A percentile compares a stretch with the other conserved stretches of the same genome.
Conservation (phyloP, 2,888 invertebrate species). For the Sinohyriopsis cumingii region DNA sequence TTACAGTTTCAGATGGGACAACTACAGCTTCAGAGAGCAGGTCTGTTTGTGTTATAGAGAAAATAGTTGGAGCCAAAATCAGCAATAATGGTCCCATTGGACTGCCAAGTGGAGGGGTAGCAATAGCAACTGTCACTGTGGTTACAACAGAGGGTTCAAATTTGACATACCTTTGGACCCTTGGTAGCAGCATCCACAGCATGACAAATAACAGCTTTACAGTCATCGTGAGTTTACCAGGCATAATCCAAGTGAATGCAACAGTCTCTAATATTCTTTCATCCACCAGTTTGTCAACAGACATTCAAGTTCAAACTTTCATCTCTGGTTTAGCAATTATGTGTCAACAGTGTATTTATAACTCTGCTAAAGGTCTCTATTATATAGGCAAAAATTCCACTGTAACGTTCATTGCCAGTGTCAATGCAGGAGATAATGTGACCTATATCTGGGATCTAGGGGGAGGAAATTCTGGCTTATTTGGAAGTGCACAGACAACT, state of each 20-base stretch:
- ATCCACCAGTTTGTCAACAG: slow-evolving; percentile 7
- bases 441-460: slow-evolving; percentile 39
- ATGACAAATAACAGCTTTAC: slow-evolving; percentile 2
- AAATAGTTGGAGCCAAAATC: slow-evolving; percentile 21
- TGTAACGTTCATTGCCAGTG: slow-evolving; percentile 28
- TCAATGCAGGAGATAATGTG: slow-evolving; percentile 31
- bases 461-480: slow-evolving; percentile 18
- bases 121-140: slow-evolving; percentile 19
- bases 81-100: slow-evolving; percentile 16
- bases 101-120: slow-evolving; percentile 17
- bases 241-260: no score
- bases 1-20: slow-evolving; percentile 23
- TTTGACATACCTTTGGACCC: slow-evolving; percentile 27
- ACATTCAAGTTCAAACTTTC: slow-evolving; percentile 34
- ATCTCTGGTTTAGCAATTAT: slow-evolving; percentile 34
- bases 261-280: no score
- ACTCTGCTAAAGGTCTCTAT: slow-evolving; percentile 15
- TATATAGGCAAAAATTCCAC: slow-evolving; percentile 35
- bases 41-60: slow-evolving; percentile 39
- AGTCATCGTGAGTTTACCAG: background rate
- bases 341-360: slow-evolving; percentile 27
- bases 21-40: slow-evolving; percentile 2
- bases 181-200: slow-evolving; percentile 19
- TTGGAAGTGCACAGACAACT: slow-evolving; percentile 16
- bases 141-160: slow-evolving; percentile 17